Base-by-base conservation (phyloP, 2,888 invertebrate species). In the Eristalis pertinax region DNA sequence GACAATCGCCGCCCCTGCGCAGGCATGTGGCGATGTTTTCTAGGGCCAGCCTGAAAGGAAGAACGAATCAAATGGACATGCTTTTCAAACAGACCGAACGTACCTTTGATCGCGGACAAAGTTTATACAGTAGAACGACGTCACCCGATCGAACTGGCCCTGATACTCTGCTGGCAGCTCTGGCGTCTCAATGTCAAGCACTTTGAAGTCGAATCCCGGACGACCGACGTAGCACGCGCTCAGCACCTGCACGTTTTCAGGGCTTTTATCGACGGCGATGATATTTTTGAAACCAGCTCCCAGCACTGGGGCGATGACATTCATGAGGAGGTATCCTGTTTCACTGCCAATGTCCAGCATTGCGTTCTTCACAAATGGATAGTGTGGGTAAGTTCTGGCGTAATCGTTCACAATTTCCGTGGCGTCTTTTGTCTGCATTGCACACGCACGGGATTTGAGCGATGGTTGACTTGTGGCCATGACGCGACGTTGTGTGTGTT, bases 61-160 rank as follows among this genome's bases (percentile, higher is more conserved):
- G 8, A 1, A 5, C 15, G n/a, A 43, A 43, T 13, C 10, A 38
- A 22, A 8, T 19, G 13, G 15, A 43, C 4, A 43, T 43, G 4
- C 32, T 19, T 15, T 3, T 19, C n/a, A n/a, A 2, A 19, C 15
- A 7, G 4, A 15, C 15, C 15, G 1, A 43, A 15, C 15, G 1
- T 8, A 19, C 96, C 95, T 94, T 91, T 96, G 95, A 90, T 96
- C 94, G 89, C 95, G 94, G 41, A 97, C 95, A 97, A 97, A 97
- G 90, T 97, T 97, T 4, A 97, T 93, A 84, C 96, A 95, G 91
- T 96, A 96, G 91, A 97, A 97, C 0, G 97, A 97, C 76, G 96
- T 95, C 0, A 95, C 94, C 90, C 96, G 96, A 90, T 96, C 94
- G 90, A 96, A 97, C 35, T 92, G 90, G 76, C 92, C 94, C n/a